A percentile compares a stretch with the other conserved stretches of the same genome.
These are phyloP conservation scores for Catocala sponsa DNA, from an alignment of 2,888 invertebrate species.

Conservation along the genomic window DNA sequence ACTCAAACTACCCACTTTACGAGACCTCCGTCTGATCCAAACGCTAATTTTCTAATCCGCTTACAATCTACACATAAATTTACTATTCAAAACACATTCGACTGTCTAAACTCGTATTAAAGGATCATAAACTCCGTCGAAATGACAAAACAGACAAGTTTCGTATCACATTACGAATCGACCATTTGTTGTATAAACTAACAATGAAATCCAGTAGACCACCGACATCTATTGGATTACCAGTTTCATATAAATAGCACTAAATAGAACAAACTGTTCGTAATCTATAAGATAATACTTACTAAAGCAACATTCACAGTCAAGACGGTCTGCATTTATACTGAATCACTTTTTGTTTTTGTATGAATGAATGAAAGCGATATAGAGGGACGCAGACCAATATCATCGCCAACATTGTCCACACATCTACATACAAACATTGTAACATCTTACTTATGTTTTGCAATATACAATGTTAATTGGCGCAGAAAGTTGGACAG, in stretches of 20 bases:
- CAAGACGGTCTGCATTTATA: background rate
- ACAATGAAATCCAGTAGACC: constrained; percentile 41
- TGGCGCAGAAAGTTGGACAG: constrained; percentile 49
- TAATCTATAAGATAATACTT: constrained; percentile 34
- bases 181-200: constrained; percentile 41
- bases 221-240: constrained; percentile 38
- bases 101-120: constrained; percentile 43
- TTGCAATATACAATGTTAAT: constrained; percentile 41
- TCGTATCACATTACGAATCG: constrained; percentile 43
- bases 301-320: constrained; percentile 9
- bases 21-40: constrained; percentile 51
- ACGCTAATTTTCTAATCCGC: constrained; percentile 71
- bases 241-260: constrained; percentile 33
- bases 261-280: constrained; percentile 39
- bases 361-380: too few relatives aligned
- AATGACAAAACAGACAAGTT: constrained; percentile 44
- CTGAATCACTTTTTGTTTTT: too few relatives aligned
- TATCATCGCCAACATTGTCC: constrained; percentile 1
- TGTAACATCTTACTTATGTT: constrained; percentile 5
- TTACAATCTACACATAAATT: constrained; percentile 61
- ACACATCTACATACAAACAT: constrained; percentile 10
- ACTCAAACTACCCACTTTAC: constrained; percentile 62
- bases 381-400: background rate
- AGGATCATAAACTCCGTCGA: constrained; percentile 44
- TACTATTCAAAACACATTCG: constrained; percentile 49